These are phyloP conservation scores for Trichonephila clavipes DNA, from an alignment of 1,140 invertebrate genomes.

Conservation along the genomic window DNA sequence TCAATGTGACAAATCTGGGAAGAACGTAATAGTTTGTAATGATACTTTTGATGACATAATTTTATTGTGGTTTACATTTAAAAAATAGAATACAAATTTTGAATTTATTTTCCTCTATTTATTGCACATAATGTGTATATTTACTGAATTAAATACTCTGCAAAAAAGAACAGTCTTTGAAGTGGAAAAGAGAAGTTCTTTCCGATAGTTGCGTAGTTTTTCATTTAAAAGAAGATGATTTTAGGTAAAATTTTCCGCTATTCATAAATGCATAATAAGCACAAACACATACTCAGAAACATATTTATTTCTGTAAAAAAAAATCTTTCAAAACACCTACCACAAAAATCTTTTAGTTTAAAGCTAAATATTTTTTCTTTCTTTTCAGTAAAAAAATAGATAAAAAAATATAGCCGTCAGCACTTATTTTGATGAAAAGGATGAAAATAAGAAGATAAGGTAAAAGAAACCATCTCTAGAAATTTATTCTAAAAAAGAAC, in stretches of 20 bases:
- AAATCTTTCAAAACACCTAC: not conserved
- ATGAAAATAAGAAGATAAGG: conserved; percentile 23
- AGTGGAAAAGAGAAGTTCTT: too few species aligned
- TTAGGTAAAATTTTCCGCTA: not conserved
- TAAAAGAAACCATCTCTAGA: not conserved
- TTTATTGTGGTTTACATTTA: too few species aligned
- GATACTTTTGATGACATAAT: too few species aligned
- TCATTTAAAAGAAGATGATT: not conserved
- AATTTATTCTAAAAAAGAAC: not conserved
- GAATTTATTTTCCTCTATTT: too few species aligned
- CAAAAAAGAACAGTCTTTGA: too few species aligned
- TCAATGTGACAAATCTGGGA: too few species aligned
- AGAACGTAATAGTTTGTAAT: too few species aligned
- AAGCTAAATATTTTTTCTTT: too few species aligned
- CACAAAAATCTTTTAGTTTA: not conserved
- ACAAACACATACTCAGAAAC: not conserved
- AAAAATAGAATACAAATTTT: too few species aligned
- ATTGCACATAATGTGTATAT: too few species aligned
- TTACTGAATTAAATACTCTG: too few species aligned
- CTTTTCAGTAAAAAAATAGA: not conserved
- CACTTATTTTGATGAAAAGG: conserved; percentile 32
- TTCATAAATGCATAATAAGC: conserved; percentile 18
- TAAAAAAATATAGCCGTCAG: not conserved
- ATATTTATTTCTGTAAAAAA: not conserved
- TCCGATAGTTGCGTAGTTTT: not conserved